Evolutionary conservation across 2,113 vertebrate genomes (phyloP).

Genomic region (Cygnus atratus): DNA sequence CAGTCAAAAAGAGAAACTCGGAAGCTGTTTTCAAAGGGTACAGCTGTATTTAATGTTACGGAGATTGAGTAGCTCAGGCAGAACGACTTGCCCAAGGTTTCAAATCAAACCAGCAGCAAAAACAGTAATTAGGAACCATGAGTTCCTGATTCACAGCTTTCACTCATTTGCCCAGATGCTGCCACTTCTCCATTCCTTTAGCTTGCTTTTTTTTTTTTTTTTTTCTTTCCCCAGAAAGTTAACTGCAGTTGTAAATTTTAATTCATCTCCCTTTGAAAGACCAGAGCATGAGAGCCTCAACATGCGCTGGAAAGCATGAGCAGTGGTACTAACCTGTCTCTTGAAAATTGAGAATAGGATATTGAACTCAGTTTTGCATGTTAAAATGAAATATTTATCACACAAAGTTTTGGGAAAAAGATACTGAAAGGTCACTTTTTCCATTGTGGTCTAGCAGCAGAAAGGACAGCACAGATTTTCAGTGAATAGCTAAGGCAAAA

Average conservation of each 20-base stretch:
- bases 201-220: neutral
- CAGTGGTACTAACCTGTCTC: neutral
- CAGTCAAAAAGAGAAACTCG: neutral
- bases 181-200: neutral
- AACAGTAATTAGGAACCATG: neutral
- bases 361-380: neutral
- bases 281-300: neutral
- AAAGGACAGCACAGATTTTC: slow-evolving; percentile 24
- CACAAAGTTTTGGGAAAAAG: slow-evolving; percentile 3
- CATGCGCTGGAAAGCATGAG: neutral
- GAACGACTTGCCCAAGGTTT: neutral
- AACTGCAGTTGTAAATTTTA: neutral
- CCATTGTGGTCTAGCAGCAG: slow-evolving; percentile 10
- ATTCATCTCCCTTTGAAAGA: neutral
- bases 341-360: slow-evolving; percentile 8
- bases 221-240: neutral
- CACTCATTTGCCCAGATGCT: neutral
- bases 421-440: slow-evolving; percentile 51
- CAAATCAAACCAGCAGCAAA: slow-evolving; percentile 1
- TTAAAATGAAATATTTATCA: slow-evolving; percentile 53
- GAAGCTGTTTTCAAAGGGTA: neutral
- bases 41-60: neutral
- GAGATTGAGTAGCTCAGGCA: neutral
- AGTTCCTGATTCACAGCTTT: neutral
- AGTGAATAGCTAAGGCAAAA: slow-evolving; percentile 25